These are phyloP conservation scores for Seira musarum DNA, from an alignment of 2,888 invertebrate species.

Conservation along the genomic window DNA sequence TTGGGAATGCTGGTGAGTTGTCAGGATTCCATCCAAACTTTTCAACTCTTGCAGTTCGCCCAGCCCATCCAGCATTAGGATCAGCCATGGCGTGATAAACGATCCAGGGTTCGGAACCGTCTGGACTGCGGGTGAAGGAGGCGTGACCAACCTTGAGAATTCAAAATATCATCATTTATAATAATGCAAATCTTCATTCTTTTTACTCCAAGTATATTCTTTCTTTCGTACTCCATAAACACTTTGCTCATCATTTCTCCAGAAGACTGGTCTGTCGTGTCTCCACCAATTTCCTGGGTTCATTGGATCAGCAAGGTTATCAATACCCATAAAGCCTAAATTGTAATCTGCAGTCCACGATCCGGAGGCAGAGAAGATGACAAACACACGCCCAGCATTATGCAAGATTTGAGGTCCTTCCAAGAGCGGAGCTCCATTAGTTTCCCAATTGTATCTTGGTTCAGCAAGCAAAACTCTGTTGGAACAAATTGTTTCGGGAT, in stretches of 20 bases:
- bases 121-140: constrained; percentile 59
- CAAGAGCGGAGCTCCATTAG: constrained; percentile 53
- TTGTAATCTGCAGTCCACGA: constrained; percentile 68
- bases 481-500: constrained; percentile 63
- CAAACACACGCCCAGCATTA: constrained; percentile 62
- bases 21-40: constrained; percentile 66
- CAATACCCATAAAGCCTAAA: constrained; percentile 67
- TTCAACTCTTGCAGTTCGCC: constrained; percentile 66
- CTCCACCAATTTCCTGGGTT: constrained; percentile 65
- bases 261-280: constrained; percentile 63
- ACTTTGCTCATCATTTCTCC: constrained; percentile 65
- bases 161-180: not conserved
- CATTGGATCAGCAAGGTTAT: constrained; percentile 63
- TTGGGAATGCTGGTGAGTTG: constrained; percentile 62
- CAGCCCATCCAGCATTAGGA: constrained; percentile 62
- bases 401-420: constrained; percentile 67
- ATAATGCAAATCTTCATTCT: not conserved
- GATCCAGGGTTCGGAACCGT: constrained; percentile 65
- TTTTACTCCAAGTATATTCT: not conserved
- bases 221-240: constrained; percentile 60
- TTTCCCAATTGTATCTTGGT: constrained; percentile 62
- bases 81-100: constrained; percentile 68
- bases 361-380: constrained; percentile 65
- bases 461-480: constrained; percentile 58
- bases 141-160: constrained; percentile 61